A percentile compares a stretch with the other conserved stretches of the same genome.
Evolutionary conservation across 2,888 invertebrate species (phyloP).

Genomic region (Mimas tiliae): DNA sequence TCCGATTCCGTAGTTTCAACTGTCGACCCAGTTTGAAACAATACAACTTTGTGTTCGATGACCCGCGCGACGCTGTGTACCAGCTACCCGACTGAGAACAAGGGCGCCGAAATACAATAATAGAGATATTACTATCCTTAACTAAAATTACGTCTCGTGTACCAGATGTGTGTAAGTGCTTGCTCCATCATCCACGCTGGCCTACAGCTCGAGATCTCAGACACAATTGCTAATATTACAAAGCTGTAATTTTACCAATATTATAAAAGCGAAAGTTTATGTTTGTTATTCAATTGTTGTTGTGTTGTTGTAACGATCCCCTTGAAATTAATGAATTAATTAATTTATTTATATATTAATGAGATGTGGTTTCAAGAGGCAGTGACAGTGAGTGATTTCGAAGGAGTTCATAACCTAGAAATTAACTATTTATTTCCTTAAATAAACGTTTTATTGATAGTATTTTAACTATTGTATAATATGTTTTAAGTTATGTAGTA

Average conservation of each 20-base stretch:
- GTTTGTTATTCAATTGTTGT: neutral
- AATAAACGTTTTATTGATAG: too few relatives aligned
- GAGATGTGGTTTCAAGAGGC: too few relatives aligned
- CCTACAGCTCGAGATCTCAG: neutral
- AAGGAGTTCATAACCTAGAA: too few relatives aligned
- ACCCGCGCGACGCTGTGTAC: neutral
- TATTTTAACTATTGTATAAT: too few relatives aligned
- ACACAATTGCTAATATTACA: neutral
- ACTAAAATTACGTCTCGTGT: slow-evolving; percentile 2
- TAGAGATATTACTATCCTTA: slow-evolving; percentile 9
- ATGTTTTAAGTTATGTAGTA: too few relatives aligned
- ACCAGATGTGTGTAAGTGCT: slow-evolving; percentile 16
- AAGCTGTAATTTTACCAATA: neutral
- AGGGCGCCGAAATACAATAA: slow-evolving; percentile 16
- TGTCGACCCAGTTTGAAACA: neutral
- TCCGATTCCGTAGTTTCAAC: neutral
- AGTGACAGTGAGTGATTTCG: too few relatives aligned
- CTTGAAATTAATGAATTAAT: too few relatives aligned
- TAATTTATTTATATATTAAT: too few relatives aligned
- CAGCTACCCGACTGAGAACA: neutral
- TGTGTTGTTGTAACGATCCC: too few relatives aligned
- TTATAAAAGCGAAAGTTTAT: neutral
- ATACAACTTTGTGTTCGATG: neutral
- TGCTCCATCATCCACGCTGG: slow-evolving; percentile 7
- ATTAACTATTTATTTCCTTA: too few relatives aligned